phyloP scores from a whole-genome alignment of 2,888 invertebrate genomes.

The Thera obeliscata region DNA sequence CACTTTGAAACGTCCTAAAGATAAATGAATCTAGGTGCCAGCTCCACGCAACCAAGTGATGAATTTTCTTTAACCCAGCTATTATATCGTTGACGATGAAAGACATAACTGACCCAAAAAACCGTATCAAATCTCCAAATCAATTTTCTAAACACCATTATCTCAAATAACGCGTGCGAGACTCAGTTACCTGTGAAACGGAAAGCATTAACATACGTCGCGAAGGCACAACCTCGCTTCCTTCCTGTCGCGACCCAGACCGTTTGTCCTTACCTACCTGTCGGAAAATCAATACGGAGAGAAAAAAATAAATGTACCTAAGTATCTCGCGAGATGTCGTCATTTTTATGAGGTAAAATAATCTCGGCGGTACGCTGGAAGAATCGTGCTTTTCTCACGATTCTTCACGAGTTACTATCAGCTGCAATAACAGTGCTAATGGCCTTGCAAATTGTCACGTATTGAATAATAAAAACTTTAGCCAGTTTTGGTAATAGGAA shows the following conservation, averaged over 20 bases:
- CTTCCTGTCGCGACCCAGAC: conserved; percentile 32
- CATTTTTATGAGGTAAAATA: not conserved
- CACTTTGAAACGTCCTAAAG: too few relatives aligned
- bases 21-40: too few relatives aligned
- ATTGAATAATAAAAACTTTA: too few relatives aligned
- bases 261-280: conserved; percentile 27
- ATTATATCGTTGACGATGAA: too few relatives aligned
- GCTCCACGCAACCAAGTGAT: too few relatives aligned
- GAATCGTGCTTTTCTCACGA: too few relatives aligned
- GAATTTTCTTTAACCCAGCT: too few relatives aligned
- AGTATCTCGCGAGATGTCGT: not conserved
- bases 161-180: conserved; percentile 7
- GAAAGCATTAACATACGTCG: conserved; percentile 25
- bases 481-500: too few relatives aligned
- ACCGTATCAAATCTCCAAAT: not conserved
- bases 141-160: conserved; percentile 7
- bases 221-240: conserved; percentile 30
- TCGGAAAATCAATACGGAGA: conserved; percentile 28
- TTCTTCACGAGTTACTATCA: too few relatives aligned
- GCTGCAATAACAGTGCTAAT: too few relatives aligned
- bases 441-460: too few relatives aligned
- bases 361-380: not conserved
- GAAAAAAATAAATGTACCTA: conserved; percentile 17
- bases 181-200: conserved; percentile 12
- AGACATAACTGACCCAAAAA: not conserved